A percentile compares a stretch with the other conserved stretches of the same genome.
phyloP scores from a whole-genome alignment of 2,797 vertebrate genomes.

The Okamejei kenojei region DNA sequence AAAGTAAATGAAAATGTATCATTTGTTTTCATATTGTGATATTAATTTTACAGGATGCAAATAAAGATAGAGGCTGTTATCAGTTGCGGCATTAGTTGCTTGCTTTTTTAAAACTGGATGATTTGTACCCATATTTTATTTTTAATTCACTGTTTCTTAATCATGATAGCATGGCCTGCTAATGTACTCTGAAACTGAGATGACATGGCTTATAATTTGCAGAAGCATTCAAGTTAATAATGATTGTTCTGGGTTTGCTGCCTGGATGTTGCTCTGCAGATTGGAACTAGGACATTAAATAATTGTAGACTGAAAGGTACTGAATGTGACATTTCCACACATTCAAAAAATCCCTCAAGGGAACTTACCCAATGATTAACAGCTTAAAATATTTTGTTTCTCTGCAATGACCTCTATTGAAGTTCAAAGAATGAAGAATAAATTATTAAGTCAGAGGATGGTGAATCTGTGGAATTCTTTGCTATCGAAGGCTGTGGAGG shows the following conservation, averaged over 20 bases:
- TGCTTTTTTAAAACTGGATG: neutral
- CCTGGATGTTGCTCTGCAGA: neutral
- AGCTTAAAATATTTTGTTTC: conserved; percentile 6
- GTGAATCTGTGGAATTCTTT: too few relatives aligned
- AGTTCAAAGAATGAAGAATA: neutral
- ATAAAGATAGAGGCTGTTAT: neutral
- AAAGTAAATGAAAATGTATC: neutral
- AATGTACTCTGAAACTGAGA: neutral
- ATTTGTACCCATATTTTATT: neutral
- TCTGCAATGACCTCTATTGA: neutral
- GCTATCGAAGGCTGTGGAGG: too few relatives aligned
- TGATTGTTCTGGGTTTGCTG: neutral
- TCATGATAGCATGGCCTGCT: neutral
- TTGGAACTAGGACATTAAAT: neutral
- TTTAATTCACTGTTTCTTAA: neutral
- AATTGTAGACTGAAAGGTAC: conserved; percentile 17
- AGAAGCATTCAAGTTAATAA: neutral
- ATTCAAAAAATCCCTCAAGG: neutral
- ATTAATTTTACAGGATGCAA: neutral
- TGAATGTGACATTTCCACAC: neutral
- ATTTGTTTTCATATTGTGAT: neutral
- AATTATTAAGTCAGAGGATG: neutral
- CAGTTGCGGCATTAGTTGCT: neutral
- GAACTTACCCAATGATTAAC: conserved; percentile 8
- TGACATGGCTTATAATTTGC: neutral